A percentile compares a stretch with the other conserved stretches of the same genome.
These are phyloP conservation scores for Halictus ligatus DNA, from an alignment of 2,888 invertebrate species.

Conservation along the genomic window DNA sequence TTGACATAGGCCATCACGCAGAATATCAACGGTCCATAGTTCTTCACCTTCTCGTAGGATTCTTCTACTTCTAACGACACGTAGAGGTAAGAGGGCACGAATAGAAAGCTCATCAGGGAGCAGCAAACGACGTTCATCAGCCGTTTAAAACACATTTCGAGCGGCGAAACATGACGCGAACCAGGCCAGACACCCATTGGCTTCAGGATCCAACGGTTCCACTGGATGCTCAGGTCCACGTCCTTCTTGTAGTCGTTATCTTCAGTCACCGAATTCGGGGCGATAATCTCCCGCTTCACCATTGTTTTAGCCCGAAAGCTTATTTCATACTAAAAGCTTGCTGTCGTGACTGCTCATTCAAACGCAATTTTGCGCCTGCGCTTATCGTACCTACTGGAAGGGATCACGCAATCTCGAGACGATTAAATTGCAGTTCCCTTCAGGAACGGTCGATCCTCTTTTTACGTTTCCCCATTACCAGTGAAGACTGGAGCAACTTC, in stretches of 20 bases:
- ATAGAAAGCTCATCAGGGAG: slow-evolving; percentile 57
- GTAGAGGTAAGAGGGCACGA: slow-evolving; percentile 63
- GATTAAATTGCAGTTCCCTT: neutral
- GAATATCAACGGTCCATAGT: slow-evolving; percentile 73
- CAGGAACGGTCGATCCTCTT: neutral
- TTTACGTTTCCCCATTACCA: neutral
- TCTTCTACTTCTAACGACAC: slow-evolving; percentile 54
- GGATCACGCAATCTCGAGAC: neutral
- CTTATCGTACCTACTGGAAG: neutral
- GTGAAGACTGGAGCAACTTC: neutral
- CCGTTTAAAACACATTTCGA: slow-evolving; percentile 37
- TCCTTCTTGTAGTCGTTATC: neutral
- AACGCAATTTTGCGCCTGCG: slow-evolving; percentile 4
- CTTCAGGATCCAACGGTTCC: slow-evolving; percentile 74
- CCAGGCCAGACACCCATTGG: slow-evolving; percentile 75
- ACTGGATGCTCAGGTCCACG: slow-evolving; percentile 66
- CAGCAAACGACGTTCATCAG: slow-evolving; percentile 52
- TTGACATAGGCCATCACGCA: slow-evolving; percentile 72
- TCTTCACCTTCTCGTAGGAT: slow-evolving; percentile 39
- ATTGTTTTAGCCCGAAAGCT: slow-evolving; percentile 18
- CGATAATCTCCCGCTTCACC: neutral
- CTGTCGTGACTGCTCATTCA: rapidly evolving
- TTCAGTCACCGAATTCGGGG: rapidly evolving
- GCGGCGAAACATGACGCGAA: neutral
- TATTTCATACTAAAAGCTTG: neutral